Evolutionary conservation across 1,140 invertebrate species (phyloP).

Genomic region (Harpegnathos saltator): DNA sequence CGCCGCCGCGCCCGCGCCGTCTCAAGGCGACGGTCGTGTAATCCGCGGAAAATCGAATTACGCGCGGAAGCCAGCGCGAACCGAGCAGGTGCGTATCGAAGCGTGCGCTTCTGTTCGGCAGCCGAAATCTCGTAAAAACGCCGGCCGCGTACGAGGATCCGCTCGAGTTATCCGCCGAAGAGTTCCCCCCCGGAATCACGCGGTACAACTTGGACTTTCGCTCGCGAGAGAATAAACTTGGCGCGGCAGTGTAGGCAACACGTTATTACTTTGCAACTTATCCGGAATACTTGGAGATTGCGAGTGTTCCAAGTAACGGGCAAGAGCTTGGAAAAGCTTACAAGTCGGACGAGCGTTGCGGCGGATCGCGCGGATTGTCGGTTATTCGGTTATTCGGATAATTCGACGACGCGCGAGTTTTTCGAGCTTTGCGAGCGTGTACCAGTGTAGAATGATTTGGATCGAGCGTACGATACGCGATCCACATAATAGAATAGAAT

Average conservation of each 20-base stretch:
- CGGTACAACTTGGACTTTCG: not conserved
- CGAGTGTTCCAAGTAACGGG: not conserved
- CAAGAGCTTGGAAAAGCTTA: not conserved
- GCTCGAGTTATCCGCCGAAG: not conserved
- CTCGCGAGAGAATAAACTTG: not conserved
- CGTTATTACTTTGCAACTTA: not conserved
- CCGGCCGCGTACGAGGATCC: not conserved
- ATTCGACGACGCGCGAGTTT: too few species aligned
- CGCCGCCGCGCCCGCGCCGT: too few species aligned
- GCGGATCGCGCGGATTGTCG: too few species aligned
- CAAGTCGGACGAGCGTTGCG: not conserved
- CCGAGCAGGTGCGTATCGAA: conserved; percentile 24
- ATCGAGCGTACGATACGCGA: too few species aligned
- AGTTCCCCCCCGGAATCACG: not conserved
- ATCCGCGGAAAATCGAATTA: conserved; percentile 49
- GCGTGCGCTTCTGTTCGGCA: conserved; percentile 1
- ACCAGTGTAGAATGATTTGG: too few species aligned
- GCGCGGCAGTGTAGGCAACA: not conserved
- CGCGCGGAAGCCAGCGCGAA: conserved; percentile 28
- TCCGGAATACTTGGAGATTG: not conserved
- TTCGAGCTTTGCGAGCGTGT: too few species aligned
- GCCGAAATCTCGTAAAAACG: not conserved
- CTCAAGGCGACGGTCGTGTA: conserved; percentile 32
- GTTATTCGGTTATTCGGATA: conserved; percentile 6
- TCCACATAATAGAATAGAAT: too few species aligned